phyloP scores from a whole-genome alignment of 2,113 vertebrate genomes.

The Hyla sarda region DNA sequence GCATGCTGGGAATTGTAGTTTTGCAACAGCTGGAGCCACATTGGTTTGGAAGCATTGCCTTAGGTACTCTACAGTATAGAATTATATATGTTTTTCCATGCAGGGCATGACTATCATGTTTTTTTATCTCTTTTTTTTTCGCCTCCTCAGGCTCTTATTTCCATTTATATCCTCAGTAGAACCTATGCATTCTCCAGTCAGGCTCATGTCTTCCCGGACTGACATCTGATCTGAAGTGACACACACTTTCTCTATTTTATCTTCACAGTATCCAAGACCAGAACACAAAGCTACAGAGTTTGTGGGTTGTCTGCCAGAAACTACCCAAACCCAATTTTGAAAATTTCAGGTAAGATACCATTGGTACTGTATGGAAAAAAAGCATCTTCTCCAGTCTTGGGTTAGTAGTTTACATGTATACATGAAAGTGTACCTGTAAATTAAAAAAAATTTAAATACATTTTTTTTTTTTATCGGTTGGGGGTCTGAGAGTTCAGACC shows the following conservation, averaged over 20 bases:
- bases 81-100: not conserved
- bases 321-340: constrained; percentile 91
- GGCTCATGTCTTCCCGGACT: no score
- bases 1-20: no score
- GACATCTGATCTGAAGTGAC: not conserved
- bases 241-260: not conserved
- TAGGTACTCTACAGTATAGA: not conserved
- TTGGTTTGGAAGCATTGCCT: not conserved
- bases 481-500: no score
- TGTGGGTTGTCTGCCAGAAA: constrained; percentile 93
- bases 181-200: not conserved
- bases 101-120: not conserved
- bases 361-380: not conserved
- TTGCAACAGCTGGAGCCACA: no score
- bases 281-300: constrained; percentile 94
- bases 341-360: constrained; percentile 85
- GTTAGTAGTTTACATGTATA: no score
- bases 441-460: no score
- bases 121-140: not conserved
- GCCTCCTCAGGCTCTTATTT: not conserved
- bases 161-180: no score
- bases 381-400: not conserved
- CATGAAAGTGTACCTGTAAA: no score
- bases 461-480: no score
- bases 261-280: constrained; percentile 85